Evolutionary conservation across 2,113 vertebrate species (phyloP).

Genomic region (Apteryx owenii): DNA sequence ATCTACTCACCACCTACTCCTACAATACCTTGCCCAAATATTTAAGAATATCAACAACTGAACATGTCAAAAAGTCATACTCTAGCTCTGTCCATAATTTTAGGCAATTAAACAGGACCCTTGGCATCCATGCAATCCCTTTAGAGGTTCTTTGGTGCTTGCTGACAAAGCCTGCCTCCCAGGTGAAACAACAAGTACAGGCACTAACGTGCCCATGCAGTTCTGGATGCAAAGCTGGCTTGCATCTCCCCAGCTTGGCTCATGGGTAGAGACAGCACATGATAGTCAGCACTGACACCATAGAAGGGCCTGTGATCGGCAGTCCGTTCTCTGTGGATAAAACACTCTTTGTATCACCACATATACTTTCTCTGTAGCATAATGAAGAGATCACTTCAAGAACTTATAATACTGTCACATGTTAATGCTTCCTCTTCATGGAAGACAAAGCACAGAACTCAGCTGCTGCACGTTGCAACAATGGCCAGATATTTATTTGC

Average conservation of each 20-base stretch:
- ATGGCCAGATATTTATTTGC: not conserved
- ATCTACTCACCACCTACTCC: not conserved
- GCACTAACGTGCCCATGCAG: not conserved
- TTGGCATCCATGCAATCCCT: not conserved
- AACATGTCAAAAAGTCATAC: not conserved
- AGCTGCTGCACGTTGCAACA: not conserved
- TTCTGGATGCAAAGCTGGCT: not conserved
- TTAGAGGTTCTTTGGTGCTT: not conserved
- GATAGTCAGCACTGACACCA: conserved; percentile 1
- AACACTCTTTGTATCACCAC: conserved; percentile 3
- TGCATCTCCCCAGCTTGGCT: not conserved
- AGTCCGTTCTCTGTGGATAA: not conserved
- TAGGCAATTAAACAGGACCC: not conserved
- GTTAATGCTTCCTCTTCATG: conserved; percentile 8
- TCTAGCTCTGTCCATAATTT: not conserved
- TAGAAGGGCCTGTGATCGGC: not conserved
- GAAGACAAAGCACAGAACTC: conserved; percentile 26
- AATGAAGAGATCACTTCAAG: conserved; percentile 46
- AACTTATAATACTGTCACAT: conserved; percentile 32
- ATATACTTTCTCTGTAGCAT: not conserved
- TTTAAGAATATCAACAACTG: not conserved
- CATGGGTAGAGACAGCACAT: conserved; percentile 26
- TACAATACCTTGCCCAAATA: not conserved
- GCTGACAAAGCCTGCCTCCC: not conserved
- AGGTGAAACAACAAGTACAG: not conserved